These are phyloP conservation scores for Oenanthe oenanthe DNA, from an alignment of 2,113 vertebrate species.

Conservation along the genomic window DNA sequence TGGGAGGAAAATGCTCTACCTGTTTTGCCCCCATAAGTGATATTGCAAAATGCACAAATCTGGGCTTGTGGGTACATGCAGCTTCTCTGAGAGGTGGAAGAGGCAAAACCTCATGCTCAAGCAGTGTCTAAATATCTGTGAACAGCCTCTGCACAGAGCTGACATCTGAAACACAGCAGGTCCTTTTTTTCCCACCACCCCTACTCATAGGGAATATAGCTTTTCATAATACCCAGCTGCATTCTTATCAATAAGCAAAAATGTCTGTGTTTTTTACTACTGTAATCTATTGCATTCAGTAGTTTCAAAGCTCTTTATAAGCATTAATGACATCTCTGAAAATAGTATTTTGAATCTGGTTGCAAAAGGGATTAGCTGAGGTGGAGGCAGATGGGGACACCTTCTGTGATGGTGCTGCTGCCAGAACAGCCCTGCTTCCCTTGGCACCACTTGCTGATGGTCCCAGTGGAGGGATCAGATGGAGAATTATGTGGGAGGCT, in stretches of 20 bases:
- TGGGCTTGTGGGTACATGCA: accelerated
- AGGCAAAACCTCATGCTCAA: background rate
- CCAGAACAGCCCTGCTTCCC: background rate
- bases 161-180: background rate
- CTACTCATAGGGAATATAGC: background rate
- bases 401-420: background rate
- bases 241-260: background rate
- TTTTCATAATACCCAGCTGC: background rate
- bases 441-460: background rate
- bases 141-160: background rate
- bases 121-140: background rate
- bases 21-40: accelerated
- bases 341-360: background rate
- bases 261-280: background rate
- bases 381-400: background rate
- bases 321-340: background rate
- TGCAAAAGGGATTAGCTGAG: background rate
- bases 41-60: background rate
- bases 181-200: background rate
- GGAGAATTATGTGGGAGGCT: background rate
- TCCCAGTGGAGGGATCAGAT: background rate
- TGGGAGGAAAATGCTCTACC: accelerated
- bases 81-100: background rate
- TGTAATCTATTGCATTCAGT: background rate
- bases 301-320: background rate